A percentile compares a stretch with the other conserved stretches of the same genome.
Conservation (phyloP, 1,140 invertebrate genomes). For the Heliconius melpomene region DNA sequence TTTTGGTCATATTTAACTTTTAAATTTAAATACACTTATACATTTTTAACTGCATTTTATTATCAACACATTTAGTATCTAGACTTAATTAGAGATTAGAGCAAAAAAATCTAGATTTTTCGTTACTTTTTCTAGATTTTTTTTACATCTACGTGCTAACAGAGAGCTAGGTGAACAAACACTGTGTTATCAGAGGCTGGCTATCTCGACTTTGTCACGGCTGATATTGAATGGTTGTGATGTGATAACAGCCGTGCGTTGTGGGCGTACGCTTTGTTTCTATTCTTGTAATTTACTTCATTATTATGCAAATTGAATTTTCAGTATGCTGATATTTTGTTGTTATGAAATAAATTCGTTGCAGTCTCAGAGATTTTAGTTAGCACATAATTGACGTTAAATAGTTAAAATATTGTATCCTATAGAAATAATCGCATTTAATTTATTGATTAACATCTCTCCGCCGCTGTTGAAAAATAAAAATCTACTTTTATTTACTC, state of each 20-base stretch:
- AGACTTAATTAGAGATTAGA: not conserved
- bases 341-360: too few relatives aligned
- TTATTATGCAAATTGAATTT: slow-evolving; percentile 7
- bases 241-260: slow-evolving; percentile 55
- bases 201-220: slow-evolving; percentile 75
- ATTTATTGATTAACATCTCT: too few relatives aligned
- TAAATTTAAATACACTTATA: slow-evolving; percentile 22
- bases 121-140: slow-evolving; percentile 4
- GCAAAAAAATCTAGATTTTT: not conserved
- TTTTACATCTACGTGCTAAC: slow-evolving; percentile 35
- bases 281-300: not conserved
- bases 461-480: too few relatives aligned
- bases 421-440: too few relatives aligned
- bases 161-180: slow-evolving; percentile 45
- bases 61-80: slow-evolving; percentile 12
- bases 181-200: slow-evolving; percentile 72
- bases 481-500: too few relatives aligned
- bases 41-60: slow-evolving; percentile 29
- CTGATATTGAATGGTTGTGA: slow-evolving; percentile 67
- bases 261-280: slow-evolving; percentile 32
- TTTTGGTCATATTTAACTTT: slow-evolving; percentile 59
- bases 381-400: not conserved
- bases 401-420: too few relatives aligned
- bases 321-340: not conserved
- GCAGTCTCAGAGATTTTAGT: not conserved